These are phyloP conservation scores for Holothuria glaberrima DNA, from an alignment of 35 echinoderm and acorn worm species.

Conservation along the genomic window DNA sequence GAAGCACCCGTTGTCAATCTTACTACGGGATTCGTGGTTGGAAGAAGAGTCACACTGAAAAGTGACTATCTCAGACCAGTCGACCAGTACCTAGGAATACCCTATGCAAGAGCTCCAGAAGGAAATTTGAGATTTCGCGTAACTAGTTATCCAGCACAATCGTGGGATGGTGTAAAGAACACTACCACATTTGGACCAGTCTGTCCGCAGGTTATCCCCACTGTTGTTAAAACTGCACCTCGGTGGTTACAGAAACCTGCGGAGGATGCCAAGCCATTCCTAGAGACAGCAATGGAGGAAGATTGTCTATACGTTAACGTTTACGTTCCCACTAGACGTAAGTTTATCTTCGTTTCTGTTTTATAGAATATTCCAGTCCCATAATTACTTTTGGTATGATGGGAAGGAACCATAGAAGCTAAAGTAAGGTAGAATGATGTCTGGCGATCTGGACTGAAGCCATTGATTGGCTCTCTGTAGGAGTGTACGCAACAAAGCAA, in stretches of 20 bases:
- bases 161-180: slow-evolving; percentile 63
- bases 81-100: slow-evolving; percentile 85
- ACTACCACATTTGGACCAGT: slow-evolving; percentile 73
- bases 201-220: slow-evolving; percentile 68
- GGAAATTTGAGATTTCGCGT: slow-evolving; percentile 73
- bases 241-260: slow-evolving; percentile 54
- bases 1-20: slow-evolving; percentile 58
- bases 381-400: background rate
- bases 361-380: too few relatives aligned
- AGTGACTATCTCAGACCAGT: slow-evolving; percentile 69
- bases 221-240: slow-evolving; percentile 26
- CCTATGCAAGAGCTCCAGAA: slow-evolving; percentile 72
- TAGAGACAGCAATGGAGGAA: slow-evolving; percentile 66
- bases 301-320: slow-evolving; percentile 92
- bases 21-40: slow-evolving; percentile 50
- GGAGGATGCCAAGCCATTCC: slow-evolving; percentile 52
- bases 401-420: background rate
- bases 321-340: slow-evolving; percentile 75
- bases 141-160: slow-evolving; percentile 49
- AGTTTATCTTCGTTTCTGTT: slow-evolving; percentile 19
- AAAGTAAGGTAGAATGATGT: background rate
- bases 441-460: too few relatives aligned
- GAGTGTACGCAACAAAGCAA: too few relatives aligned
- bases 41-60: slow-evolving; percentile 55
- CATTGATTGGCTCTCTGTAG: too few relatives aligned